Evolutionary conservation across 2,888 invertebrate species (phyloP), one percentile per base, ranked within the genome.

Genomic region (Brachynemurus nebulosus): DNA sequence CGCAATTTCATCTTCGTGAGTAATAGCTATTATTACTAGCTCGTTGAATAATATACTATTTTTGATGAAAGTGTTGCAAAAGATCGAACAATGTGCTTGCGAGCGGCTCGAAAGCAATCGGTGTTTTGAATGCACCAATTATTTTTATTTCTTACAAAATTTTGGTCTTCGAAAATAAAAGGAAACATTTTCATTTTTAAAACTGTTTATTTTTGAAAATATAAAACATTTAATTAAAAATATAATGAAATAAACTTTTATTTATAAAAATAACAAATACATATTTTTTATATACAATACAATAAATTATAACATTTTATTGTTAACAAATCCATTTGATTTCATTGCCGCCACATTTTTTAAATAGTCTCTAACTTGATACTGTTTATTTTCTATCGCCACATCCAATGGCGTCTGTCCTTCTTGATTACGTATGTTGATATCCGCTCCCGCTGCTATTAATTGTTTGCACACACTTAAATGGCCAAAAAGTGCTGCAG

Each of bases 401-500:
- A 79, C 67, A 57, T 80, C 78, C 42, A 72, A 63, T 14, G 86
- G 69, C 1, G 79, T 78, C 41, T 72, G 68, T 3, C 79, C 79
- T 47, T 83, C 85, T 62, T 80, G 79, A 61, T 88, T 86, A 58
- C 72, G 71, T 49, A 83, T 58, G 49, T 66, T 66, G 37, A 80
- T 70, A 66, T 83, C 74, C 40, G 80, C 72, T 35, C 79, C 81
- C 50, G 80, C 76, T 44, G 73, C 76, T 38, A 86, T 69, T 34
- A 91, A 67, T 58, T 82, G 77, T 57, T 82, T 79, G 45, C 82
- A 82, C 40, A 89, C 82, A 3, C 80, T 67, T 61, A 86, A 70
- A 59, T 88, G 86, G 0, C 91, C 92, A 63, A 85, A 88, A 69
- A 91, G 76, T 27, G 86, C 84, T 3, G 92, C 92, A 39, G 90